These are phyloP conservation scores for Latrodectus elegans DNA, from an alignment of 2,888 invertebrate species.

Conservation along the genomic window DNA sequence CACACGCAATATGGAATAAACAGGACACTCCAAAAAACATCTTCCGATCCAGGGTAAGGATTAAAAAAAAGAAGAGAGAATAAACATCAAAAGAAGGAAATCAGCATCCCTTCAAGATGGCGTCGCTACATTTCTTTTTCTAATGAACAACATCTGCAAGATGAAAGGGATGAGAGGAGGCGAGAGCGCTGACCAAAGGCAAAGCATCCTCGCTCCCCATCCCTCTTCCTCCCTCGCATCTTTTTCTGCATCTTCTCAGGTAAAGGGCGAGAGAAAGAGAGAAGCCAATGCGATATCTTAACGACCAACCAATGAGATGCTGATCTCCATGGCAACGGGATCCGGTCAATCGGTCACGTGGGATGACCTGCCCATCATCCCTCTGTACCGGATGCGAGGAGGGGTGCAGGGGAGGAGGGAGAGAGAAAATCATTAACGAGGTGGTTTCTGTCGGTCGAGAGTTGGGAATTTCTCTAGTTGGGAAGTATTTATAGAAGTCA, in stretches of 20 bases:
- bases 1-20: not conserved
- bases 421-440: constrained; percentile 35
- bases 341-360: constrained; percentile 66
- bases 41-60: not conserved
- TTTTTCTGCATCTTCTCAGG: constrained; percentile 23
- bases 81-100: constrained; percentile 13
- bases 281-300: constrained; percentile 44
- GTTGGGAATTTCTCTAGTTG: constrained; percentile 12
- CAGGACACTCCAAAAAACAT: not conserved
- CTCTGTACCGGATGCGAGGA: constrained; percentile 8
- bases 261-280: constrained; percentile 9
- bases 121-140: constrained; percentile 50
- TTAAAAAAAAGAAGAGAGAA: not conserved
- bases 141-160: constrained; percentile 64
- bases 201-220: constrained; percentile 6
- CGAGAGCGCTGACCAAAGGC: constrained; percentile 39
- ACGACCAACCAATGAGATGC: constrained; percentile 63
- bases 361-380: constrained; percentile 50
- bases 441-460: constrained; percentile 32
- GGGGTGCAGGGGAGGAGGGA: constrained; percentile 2
- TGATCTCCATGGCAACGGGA: constrained; percentile 62
- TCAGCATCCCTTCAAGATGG: constrained; percentile 60
- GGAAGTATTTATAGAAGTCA: constrained; percentile 31
- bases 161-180: constrained; percentile 1
- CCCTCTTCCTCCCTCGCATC: not conserved